Base-by-base conservation (phyloP, 2,113 vertebrate genomes). In the Miniopterus natalensis region DNA sequence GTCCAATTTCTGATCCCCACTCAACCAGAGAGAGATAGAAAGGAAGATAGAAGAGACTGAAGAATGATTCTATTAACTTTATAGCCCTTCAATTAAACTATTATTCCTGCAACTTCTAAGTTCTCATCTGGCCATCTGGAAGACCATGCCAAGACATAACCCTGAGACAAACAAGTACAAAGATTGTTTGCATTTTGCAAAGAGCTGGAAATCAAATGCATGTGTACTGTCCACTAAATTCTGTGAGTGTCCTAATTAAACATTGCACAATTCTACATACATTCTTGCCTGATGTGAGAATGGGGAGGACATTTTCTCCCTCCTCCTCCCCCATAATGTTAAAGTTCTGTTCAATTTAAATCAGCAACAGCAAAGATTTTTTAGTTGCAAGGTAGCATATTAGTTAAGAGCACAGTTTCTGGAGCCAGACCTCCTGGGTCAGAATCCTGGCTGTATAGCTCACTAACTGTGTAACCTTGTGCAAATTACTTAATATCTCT, bases 1-100 rank as follows among this genome's bases (percentile, higher is more conserved):
- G 95, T 97, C 93, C 94, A 92, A 86, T 96, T 98, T 95, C 91
- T 95, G 65, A 95, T 88, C 75, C 81, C 96, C 89, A 93, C 61
- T 95, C 79, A 97, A 93, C 11, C 93, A 97, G 87, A 97, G 61
- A 93, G 65, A 95, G 92, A 98, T 83, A 83, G 18, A 97, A 31
- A 0, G 8, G 96, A 75, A 97, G 91, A 98, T 86, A 95, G 11
- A 96, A 59, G 1, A 4, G 94, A 57, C 92, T 95, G n/a, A 97
- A 98, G 93, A 94, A 97, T 97, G 77, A 29, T 84, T 45, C 1
- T 79, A 61, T 95, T 96, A 80, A 91, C 95, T 97, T 96, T 95
- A 85, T 66, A 96, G 47, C 23, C 92, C n/a, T 84, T 94, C 85
- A 94, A 88, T 95, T 92, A 88, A 95, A 65, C 21, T 71, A 61